Conservation (phyloP, 2,888 invertebrate genomes). For the Bombyx huttoni region DNA sequence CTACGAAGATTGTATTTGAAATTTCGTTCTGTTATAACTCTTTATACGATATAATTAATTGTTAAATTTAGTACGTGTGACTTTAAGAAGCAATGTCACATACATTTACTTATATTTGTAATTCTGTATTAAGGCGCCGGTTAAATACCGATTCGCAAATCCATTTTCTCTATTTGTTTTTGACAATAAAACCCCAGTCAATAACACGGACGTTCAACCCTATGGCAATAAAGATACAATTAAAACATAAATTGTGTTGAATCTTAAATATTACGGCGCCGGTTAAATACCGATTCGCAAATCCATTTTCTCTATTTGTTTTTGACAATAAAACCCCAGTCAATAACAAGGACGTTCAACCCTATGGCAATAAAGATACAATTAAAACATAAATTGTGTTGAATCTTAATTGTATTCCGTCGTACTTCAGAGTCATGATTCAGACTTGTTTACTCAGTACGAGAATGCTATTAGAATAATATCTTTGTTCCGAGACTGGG, state of each 20-base stretch:
- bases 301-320: too few relatives aligned
- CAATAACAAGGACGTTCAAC: neutral
- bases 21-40: too few relatives aligned
- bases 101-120: too few relatives aligned
- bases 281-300: too few relatives aligned
- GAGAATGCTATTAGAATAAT: slow-evolving; percentile 18
- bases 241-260: neutral
- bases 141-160: too few relatives aligned
- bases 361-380: neutral
- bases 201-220: neutral
- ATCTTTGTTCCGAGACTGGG: slow-evolving; percentile 17
- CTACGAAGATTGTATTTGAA: too few relatives aligned
- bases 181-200: neutral
- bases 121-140: too few relatives aligned
- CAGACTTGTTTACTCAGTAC: slow-evolving; percentile 24
- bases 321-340: neutral
- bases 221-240: neutral
- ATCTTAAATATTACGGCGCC: neutral
- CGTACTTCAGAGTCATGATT: slow-evolving; percentile 1
- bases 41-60: too few relatives aligned
- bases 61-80: too few relatives aligned
- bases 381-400: neutral
- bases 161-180: too few relatives aligned
- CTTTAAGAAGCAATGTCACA: too few relatives aligned
- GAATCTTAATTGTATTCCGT: neutral